Percentiles rank a stretch among this genome's conserved stretches.
These are phyloP conservation scores for Noctua comes DNA, from an alignment of 2,888 invertebrate species.

Conservation along the genomic window DNA sequence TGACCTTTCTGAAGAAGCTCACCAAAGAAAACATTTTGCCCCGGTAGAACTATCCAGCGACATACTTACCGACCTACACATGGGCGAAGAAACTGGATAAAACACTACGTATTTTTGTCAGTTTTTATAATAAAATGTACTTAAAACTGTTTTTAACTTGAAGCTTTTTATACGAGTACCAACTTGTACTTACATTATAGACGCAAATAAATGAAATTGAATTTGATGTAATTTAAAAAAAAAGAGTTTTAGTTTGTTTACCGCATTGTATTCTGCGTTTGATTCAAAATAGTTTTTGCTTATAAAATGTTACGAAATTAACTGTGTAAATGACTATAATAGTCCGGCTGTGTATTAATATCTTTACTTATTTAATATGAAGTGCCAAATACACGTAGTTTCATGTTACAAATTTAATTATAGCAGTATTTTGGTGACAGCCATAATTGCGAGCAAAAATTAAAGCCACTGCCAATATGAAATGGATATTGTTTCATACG, in stretches of 20 bases:
- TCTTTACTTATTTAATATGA: background rate
- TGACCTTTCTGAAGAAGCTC: too few species aligned
- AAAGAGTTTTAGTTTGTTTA: background rate
- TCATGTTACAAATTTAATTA: conserved; percentile 47
- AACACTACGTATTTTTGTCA: too few species aligned
- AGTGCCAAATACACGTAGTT: conserved; percentile 20
- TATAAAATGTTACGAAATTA: background rate
- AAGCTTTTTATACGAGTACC: too few species aligned
- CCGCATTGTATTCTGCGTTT: background rate
- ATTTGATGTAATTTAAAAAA: background rate
- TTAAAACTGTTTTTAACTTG: too few species aligned
- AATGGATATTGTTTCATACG: conserved; percentile 23
- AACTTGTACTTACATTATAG: too few species aligned
- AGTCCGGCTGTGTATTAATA: conserved; percentile 6
- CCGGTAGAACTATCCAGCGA: too few species aligned
- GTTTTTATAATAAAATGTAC: too few species aligned
- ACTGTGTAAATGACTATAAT: background rate
- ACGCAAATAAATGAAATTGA: background rate
- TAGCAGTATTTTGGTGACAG: conserved; percentile 10
- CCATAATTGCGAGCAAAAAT: conserved; percentile 43
- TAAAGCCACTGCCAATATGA: conserved; percentile 33
- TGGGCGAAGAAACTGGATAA: too few species aligned
- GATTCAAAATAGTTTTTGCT: background rate
- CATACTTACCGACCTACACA: too few species aligned
- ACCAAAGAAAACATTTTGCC: too few species aligned